These are phyloP conservation scores for Aphodius sticticus DNA, from an alignment of 2,888 invertebrate species.

Conservation along the genomic window DNA sequence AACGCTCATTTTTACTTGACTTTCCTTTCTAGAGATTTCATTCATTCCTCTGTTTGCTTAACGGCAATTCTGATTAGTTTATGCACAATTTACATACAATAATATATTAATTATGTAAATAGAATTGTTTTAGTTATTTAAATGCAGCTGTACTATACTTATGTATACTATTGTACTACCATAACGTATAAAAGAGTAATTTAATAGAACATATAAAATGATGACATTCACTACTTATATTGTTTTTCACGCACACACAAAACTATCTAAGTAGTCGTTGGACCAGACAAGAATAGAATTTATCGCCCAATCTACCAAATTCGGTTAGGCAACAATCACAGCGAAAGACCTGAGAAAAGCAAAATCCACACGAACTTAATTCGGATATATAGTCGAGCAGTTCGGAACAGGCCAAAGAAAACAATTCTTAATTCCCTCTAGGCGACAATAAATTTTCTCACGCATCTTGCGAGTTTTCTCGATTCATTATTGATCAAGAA, in stretches of 20 bases:
- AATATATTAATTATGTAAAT: too few species aligned
- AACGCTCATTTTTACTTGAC: too few species aligned
- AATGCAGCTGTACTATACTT: too few species aligned
- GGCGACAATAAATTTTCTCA: not conserved
- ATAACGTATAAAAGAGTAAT: too few species aligned
- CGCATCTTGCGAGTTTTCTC: not conserved
- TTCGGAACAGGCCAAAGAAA: not conserved
- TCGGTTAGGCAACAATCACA: not conserved
- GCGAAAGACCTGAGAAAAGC: slow-evolving; percentile 4
- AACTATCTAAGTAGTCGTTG: not conserved
- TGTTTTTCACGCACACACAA: not conserved
- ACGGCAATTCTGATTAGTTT: too few species aligned
- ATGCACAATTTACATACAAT: too few species aligned
- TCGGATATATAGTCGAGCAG: not conserved
- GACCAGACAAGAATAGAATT: not conserved
- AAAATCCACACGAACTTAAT: not conserved
- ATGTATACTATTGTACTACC: too few species aligned
- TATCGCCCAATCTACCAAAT: slow-evolving; percentile 4
- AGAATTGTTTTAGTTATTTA: too few species aligned
- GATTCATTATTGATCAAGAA: not conserved
- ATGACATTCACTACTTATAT: not conserved
- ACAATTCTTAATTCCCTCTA: not conserved
- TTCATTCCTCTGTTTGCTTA: too few species aligned
- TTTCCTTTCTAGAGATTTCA: too few species aligned
- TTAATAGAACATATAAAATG: too few species aligned